phyloP scores from a whole-genome alignment of 2,797 vertebrate genomes.

The Pipistrellus kuhlii region DNA sequence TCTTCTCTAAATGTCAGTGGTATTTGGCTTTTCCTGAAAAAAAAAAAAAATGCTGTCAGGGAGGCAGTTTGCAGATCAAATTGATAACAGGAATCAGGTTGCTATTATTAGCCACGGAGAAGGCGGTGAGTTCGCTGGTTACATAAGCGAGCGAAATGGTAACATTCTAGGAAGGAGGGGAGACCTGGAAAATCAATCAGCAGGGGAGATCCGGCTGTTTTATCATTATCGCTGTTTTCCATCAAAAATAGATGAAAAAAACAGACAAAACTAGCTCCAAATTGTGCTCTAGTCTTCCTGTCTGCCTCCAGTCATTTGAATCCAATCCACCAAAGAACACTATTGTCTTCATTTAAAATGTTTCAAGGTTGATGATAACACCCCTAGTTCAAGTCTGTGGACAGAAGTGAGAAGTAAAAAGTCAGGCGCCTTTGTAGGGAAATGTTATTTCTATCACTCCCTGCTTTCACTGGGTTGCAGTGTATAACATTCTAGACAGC shows the following conservation, averaged over 20 bases:
- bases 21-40: conserved; percentile 47
- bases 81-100: conserved; percentile 51
- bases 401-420: conserved; percentile 67
- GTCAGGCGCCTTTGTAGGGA: conserved; percentile 58
- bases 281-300: neutral
- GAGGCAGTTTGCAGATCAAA: conserved; percentile 70
- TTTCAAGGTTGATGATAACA: conserved; percentile 35
- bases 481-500: conserved; percentile 59
- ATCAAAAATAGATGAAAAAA: neutral
- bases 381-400: neutral
- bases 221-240: conserved; percentile 36
- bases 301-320: neutral
- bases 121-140: conserved; percentile 50
- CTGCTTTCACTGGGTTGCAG: conserved; percentile 41
- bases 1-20: conserved; percentile 69
- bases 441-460: conserved; percentile 44
- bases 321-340: conserved; percentile 11
- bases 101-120: conserved; percentile 71
- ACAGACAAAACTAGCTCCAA: neutral
- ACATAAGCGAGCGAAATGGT: conserved; percentile 19
- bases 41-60: conserved; percentile 55
- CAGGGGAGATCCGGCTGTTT: neutral
- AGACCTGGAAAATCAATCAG: conserved; percentile 67
- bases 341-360: conserved; percentile 16
- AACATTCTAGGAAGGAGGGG: conserved; percentile 28